Base-by-base conservation (phyloP, 2,113 vertebrate genomes). In the Brachionichthys hirsutus region DNA sequence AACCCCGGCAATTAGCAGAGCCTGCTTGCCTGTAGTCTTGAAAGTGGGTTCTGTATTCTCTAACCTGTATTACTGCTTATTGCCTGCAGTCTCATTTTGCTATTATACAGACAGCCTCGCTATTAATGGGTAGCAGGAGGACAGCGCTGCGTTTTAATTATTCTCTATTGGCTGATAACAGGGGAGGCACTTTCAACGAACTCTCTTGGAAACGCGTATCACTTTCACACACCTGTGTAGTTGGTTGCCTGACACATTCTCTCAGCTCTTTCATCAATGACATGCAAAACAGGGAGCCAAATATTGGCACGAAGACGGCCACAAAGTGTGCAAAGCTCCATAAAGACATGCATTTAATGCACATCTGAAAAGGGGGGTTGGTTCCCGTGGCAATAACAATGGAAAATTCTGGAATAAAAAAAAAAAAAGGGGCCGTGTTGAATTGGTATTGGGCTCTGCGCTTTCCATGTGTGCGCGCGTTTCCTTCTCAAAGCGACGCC, bases 1-100 rank as follows among this genome's bases (percentile, higher is more conserved):
- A 77, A 89, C 84, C 85, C 77, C 75, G 75, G 83, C 81, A 92
- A 92, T 92, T 92, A 90, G 81, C 20, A 42, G 63, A 77, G 84
- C 82, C 72, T 82, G 78, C 88, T 85, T 90, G 79, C 83, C 79
- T 88, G 84, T 78, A 79, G 81, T 85, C 87, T 89, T 82, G 77
- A 86, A 86, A 89, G 87, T 77, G 81, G 79, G 56, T 75, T 80
- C 70, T 73, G 69, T 73, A 85, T 87, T 83, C 84, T 75, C 61
- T 75, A 81, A 78, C 86, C 75, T 71, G 68, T 61, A 81, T 67
- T 71, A 79, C 76, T 62, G 77, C 73, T 56, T 50, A 64, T 81
- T 82, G 73, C 71, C 73, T 38, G 42, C 70, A 77, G 72, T 74
- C 51, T 73, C 54, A 77, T 80, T 77, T 72, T n/a, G 41, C 65